Base-by-base conservation (phyloP, 1,140 invertebrate genomes). In the Drosophila repletoides region DNA sequence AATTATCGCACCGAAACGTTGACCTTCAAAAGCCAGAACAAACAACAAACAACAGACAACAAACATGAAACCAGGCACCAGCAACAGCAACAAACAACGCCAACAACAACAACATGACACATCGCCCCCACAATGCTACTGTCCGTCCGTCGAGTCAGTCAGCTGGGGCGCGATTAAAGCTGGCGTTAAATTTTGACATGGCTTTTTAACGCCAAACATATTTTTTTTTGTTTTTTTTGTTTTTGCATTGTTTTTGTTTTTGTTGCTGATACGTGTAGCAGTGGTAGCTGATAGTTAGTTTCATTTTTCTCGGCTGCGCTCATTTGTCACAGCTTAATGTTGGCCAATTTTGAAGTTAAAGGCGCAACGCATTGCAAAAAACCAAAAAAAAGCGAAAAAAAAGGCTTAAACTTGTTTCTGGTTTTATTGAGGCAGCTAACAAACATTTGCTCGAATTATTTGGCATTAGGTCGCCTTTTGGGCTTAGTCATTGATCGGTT, bases 161-260 rank as follows among this genome's bases (percentile, higher is more conserved):
- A 24, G 33, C 48, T 55, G 60, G 17, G 29, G 56, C 43, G 43
- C 48, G 43, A 49, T 34, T 55, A 49, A 65, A 72, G 74, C 80
- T 86, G 63, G 79, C 77, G 77, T 79, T 83, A 83, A 83, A 83
- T 83, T 81, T 67, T 81, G 61, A 83, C 77, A 84, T 77, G 77
- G 63, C 74, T 83, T 72, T 83, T 84, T 74, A 83, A 83, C 77
- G 74, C 77, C 69, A 81, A 76, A 61, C 64, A 66, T 79, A 65
- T 79, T 43, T 53, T 26, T 19, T 14, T 21, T 10, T 9, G 15
- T 21, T 40, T n/a, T 34, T n/a, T 5, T 46, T 29, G 41, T 24
- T 22, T 19, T 45, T n/a, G 43, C 5, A 5, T 41, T 7, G 17
- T 41, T n/a, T n/a, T n/a, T 41, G 40, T 41, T 41, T 14, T 40